A percentile compares a stretch with the other conserved stretches of the same genome.
These are phyloP conservation scores for Apodemus sylvaticus DNA, from an alignment of 2,113 vertebrate species.

Conservation along the genomic window DNA sequence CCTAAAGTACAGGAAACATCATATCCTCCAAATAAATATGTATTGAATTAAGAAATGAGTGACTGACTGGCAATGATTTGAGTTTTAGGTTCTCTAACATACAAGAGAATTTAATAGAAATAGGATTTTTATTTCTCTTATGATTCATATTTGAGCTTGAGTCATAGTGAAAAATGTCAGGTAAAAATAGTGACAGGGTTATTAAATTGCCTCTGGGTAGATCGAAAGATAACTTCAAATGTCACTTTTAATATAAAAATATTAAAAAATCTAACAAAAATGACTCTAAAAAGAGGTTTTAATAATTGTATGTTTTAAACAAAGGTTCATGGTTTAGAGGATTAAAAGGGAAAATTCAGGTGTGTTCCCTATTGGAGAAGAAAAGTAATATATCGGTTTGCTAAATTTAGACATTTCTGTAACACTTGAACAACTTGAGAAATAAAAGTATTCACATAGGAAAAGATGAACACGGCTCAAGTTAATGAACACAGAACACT, in stretches of 20 bases:
- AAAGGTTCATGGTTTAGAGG: neutral
- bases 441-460: conserved; percentile 7
- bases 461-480: neutral
- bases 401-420: neutral
- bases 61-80: neutral
- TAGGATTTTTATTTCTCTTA: neutral
- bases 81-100: neutral
- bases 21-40: neutral
- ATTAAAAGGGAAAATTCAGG: neutral
- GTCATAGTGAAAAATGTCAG: neutral
- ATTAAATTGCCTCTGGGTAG: conserved; percentile 55
- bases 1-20: neutral
- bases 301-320: conserved; percentile 4
- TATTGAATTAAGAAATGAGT: neutral
- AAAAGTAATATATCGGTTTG: neutral
- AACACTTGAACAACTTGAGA: neutral
- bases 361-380: neutral
- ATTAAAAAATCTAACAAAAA: conserved; percentile 22
- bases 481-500: neutral
- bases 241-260: conserved; percentile 53
- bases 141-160: conserved; percentile 23
- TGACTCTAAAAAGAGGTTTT: neutral
- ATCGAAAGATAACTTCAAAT: conserved; percentile 20
- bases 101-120: neutral
- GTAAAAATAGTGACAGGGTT: conserved; percentile 33